These are phyloP conservation scores for Chelmon rostratus DNA, from an alignment of 2,797 vertebrate genomes.

Conservation along the genomic window DNA sequence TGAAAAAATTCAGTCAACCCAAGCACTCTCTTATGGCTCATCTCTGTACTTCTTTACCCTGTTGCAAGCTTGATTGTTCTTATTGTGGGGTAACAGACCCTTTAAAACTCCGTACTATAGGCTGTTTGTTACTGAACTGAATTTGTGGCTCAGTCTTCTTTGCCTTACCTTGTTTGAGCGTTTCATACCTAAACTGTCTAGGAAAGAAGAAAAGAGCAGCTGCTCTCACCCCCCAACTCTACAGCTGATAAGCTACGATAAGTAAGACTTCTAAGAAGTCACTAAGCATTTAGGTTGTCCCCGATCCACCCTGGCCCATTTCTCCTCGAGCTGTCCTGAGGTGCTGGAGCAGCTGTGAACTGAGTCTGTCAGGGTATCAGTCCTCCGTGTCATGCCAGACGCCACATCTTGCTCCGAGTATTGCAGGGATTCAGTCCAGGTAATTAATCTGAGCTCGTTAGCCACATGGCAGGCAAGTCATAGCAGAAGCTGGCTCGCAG, in stretches of 20 bases:
- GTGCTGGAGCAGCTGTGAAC: constrained; percentile 69
- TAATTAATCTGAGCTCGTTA: constrained; percentile 81
- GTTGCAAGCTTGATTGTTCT: background rate
- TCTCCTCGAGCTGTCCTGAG: constrained; percentile 57
- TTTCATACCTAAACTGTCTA: constrained; percentile 23
- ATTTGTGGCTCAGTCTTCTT: constrained; percentile 11
- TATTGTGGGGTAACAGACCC: background rate
- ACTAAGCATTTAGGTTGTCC: constrained; percentile 59
- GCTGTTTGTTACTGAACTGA: background rate
- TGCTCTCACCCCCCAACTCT: constrained; percentile 11
- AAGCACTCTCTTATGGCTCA: background rate
- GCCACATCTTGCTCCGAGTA: constrained; percentile 65
- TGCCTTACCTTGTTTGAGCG: background rate
- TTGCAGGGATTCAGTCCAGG: constrained; percentile 68
- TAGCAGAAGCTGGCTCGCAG: constrained; percentile 28
- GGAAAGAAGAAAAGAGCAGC: constrained; percentile 23
- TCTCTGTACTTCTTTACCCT: constrained; percentile 1
- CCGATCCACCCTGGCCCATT: constrained; percentile 41
- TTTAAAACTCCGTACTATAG: background rate
- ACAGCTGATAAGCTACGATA: constrained; percentile 37
- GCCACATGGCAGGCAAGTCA: constrained; percentile 68
- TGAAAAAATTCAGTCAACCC: constrained; percentile 7
- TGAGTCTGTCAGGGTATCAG: constrained; percentile 65
- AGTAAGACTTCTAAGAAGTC: constrained; percentile 40
- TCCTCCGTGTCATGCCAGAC: constrained; percentile 69